phyloP scores from a whole-genome alignment of 2,888 invertebrate genomes.

The Lasioglossum malachurum region DNA sequence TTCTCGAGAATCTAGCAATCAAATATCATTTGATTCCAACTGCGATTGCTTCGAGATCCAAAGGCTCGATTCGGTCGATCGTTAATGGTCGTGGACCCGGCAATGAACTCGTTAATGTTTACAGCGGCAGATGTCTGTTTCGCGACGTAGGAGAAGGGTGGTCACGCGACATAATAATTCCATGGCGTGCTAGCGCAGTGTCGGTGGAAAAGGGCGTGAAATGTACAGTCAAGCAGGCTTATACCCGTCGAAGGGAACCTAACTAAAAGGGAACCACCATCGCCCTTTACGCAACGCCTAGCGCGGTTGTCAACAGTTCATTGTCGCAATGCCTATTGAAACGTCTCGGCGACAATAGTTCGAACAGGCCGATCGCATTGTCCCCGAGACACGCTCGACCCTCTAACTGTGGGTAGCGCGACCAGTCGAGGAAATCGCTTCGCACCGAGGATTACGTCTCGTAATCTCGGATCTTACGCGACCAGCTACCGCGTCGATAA shows the following conservation, averaged over 20 bases:
- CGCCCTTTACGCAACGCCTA: constrained; percentile 78
- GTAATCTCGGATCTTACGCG: constrained; percentile 51
- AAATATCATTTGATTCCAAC: too few relatives aligned
- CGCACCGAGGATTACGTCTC: constrained; percentile 48
- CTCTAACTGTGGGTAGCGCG: constrained; percentile 37
- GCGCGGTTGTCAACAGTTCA: constrained; percentile 78
- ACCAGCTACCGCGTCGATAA: background rate
- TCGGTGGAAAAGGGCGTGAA: constrained; percentile 80
- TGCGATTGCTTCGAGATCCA: too few relatives aligned
- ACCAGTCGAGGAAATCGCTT: constrained; percentile 52
- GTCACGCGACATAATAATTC: constrained; percentile 67
- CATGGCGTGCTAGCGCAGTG: constrained; percentile 12
- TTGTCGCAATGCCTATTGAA: constrained; percentile 82
- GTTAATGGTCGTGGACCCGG: background rate
- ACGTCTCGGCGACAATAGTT: constrained; percentile 74
- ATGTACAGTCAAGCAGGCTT: constrained; percentile 83
- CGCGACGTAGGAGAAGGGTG: constrained; percentile 28
- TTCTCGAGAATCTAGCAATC: too few relatives aligned
- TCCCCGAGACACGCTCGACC: constrained; percentile 69
- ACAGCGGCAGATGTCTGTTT: constrained; percentile 63
- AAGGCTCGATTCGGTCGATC: background rate
- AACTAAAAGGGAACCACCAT: constrained; percentile 36
- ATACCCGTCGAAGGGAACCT: constrained; percentile 50
- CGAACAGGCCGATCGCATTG: constrained; percentile 77
- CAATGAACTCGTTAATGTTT: constrained; percentile 4